Conservation (phyloP, 2,113 vertebrate species). For the Plectropomus leopardus region DNA sequence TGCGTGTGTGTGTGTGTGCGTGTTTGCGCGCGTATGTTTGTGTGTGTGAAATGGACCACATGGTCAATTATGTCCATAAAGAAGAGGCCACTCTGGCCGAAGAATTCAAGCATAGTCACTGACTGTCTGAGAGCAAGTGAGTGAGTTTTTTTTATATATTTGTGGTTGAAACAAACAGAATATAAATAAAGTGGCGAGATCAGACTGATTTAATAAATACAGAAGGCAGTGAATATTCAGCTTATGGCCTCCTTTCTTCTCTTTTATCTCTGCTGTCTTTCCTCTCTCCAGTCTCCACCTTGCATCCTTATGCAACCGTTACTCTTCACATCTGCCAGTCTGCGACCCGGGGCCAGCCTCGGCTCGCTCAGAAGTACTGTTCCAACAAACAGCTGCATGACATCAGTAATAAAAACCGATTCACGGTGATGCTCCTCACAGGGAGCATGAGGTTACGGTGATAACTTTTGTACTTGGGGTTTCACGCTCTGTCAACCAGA, state of each 20-base stretch:
- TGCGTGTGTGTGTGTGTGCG: constrained; percentile 20
- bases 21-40: not conserved
- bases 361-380: constrained; percentile 3
- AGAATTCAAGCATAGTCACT: constrained; percentile 2
- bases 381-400: constrained; percentile 47
- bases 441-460: constrained; percentile 12
- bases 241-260: constrained; percentile 12
- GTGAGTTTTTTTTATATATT: not conserved
- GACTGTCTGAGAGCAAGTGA: not conserved
- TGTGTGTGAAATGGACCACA: constrained; percentile 26
- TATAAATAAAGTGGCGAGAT: constrained; percentile 43
- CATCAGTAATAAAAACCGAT: constrained; percentile 38
- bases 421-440: constrained; percentile 4
- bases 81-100: constrained; percentile 8
- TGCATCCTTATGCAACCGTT: constrained; percentile 6
- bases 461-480: constrained; percentile 30
- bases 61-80: constrained; percentile 46
- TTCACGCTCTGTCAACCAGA: constrained; percentile 18
- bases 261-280: constrained; percentile 26
- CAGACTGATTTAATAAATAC: constrained; percentile 44
- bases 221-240: constrained; percentile 37
- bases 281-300: constrained; percentile 28
- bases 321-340: constrained; percentile 38
- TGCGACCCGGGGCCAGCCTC: not conserved
- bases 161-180: constrained; percentile 49